Evolutionary conservation across 2,888 invertebrate species (phyloP).

Genomic region (Drosophila quasianomalipes): DNA sequence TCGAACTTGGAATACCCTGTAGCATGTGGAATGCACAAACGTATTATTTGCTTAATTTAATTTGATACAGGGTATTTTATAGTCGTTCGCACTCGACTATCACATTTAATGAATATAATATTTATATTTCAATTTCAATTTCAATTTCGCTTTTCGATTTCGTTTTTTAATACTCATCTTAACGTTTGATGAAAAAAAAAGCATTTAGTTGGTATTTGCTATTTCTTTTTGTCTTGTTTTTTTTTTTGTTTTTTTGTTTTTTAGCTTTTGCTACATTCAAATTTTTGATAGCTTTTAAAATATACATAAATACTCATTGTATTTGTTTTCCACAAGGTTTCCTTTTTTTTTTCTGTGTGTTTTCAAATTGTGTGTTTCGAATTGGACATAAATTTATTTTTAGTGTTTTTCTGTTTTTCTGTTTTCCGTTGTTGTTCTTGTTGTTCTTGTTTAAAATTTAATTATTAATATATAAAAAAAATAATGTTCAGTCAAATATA

Average conservation of each 20-base stretch:
- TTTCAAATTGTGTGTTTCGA: conserved; percentile 15
- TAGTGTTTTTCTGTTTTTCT: neutral
- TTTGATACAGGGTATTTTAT: conserved; percentile 49
- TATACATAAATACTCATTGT: conserved; percentile 10
- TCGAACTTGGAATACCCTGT: conserved; percentile 15
- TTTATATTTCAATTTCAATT: conserved; percentile 2
- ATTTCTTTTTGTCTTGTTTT: neutral
- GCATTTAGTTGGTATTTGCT: conserved; percentile 13
- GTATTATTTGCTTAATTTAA: neutral
- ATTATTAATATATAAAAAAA: conserved; percentile 73
- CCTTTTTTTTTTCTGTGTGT: neutral
- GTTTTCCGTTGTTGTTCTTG: neutral
- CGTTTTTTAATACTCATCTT: conserved; percentile 11
- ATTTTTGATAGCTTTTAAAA: conserved; percentile 31
- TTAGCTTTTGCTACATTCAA: conserved; percentile 21
- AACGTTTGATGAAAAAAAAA: conserved; percentile 18
- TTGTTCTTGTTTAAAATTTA: conserved; percentile 56
- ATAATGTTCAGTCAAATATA: conserved; percentile 79
- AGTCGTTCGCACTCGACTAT: conserved; percentile 57
- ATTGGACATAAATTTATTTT: conserved; percentile 40
- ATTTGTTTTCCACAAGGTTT: neutral
- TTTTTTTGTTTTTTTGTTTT: neutral
- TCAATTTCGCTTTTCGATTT: conserved; percentile 8
- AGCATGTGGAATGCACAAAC: conserved; percentile 10
- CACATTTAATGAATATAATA: conserved; percentile 25